These are phyloP conservation scores for Microcebus jonahi DNA, from an alignment of 2,113 vertebrate genomes.

Conservation along the genomic window DNA sequence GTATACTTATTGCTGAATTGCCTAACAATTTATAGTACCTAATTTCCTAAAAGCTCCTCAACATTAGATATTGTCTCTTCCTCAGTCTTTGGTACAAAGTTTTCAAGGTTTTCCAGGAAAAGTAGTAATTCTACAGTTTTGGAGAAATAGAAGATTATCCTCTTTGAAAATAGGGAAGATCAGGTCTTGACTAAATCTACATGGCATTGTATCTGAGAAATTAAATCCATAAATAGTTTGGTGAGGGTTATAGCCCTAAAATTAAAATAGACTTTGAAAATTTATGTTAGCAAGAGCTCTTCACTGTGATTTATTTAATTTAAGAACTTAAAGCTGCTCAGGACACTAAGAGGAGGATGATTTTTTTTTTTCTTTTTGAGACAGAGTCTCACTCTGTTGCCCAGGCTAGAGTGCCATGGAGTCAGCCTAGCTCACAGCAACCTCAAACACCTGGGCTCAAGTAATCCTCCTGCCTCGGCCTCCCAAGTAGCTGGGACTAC, in stretches of 20 bases:
- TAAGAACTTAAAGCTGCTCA: not conserved
- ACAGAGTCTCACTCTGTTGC: no score
- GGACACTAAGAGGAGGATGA: not conserved
- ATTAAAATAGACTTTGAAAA: slow-evolving; percentile 28
- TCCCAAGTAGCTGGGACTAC: no score
- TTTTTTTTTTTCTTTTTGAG: no score
- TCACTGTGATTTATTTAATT: not conserved
- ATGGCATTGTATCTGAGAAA: not conserved
- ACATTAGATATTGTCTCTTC: not conserved
- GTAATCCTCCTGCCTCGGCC: no score
- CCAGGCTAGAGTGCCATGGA: no score
- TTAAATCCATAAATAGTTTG: slow-evolving; percentile 21
- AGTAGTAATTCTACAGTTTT: not conserved
- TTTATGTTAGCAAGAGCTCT: not conserved
- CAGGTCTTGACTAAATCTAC: not conserved
- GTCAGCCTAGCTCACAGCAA: no score
- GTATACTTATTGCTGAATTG: not conserved
- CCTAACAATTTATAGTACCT: not conserved
- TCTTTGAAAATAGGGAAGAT: not conserved
- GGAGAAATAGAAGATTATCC: not conserved
- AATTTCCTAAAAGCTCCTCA: slow-evolving; percentile 1
- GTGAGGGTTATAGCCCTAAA: not conserved
- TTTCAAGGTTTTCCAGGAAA: not conserved
- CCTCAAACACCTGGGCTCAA: no score
- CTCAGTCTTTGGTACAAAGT: not conserved